Evolutionary conservation across 2,113 vertebrate species (phyloP).

Genomic region (Pycnonotus jocosus): DNA sequence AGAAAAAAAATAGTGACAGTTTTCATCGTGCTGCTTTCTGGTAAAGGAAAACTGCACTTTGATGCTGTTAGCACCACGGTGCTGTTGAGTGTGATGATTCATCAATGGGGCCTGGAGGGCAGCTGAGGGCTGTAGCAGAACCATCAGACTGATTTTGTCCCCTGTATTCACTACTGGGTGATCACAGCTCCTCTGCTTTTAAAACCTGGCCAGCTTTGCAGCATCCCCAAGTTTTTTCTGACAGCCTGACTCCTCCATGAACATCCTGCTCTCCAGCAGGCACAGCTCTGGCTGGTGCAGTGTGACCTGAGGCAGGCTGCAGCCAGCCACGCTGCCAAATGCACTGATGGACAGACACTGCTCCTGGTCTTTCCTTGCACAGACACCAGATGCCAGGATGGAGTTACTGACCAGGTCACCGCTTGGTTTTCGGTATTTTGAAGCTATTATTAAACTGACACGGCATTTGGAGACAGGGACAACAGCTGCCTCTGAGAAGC

Average conservation of each 20-base stretch:
- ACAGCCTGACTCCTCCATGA: background rate
- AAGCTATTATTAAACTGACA: background rate
- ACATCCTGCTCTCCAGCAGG: background rate
- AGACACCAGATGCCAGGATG: background rate
- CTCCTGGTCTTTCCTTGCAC: background rate
- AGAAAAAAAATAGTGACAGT: background rate
- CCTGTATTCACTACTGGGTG: background rate
- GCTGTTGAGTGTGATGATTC: background rate
- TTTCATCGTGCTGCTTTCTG: background rate
- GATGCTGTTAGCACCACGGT: background rate
- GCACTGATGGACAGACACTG: background rate
- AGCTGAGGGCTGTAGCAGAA: background rate
- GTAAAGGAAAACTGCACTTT: background rate
- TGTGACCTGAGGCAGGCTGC: background rate
- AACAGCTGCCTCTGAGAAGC: background rate
- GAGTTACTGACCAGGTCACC: background rate
- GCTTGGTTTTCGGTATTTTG: background rate
- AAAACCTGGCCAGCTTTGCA: background rate
- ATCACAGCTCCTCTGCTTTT: background rate
- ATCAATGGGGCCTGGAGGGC: background rate
- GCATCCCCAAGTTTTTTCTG: background rate
- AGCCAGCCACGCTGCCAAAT: background rate
- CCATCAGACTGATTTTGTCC: background rate
- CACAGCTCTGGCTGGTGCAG: background rate
- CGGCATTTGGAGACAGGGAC: background rate